These are phyloP conservation scores for Boloria euphrosyne DNA, from an alignment of 2,888 invertebrate species.

Conservation along the genomic window DNA sequence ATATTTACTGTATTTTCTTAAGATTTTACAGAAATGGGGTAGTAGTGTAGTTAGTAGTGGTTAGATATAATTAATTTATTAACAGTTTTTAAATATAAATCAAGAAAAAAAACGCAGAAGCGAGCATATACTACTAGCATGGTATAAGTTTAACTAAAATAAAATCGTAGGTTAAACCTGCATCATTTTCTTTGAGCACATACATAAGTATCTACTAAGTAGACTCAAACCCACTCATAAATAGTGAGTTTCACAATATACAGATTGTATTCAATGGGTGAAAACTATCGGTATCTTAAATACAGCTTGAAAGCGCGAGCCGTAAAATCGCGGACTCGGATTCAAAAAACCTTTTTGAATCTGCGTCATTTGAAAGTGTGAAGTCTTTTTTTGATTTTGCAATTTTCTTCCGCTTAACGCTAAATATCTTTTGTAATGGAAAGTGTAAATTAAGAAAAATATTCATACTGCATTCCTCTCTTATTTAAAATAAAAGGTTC, in stretches of 20 bases:
- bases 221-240: constrained; percentile 6
- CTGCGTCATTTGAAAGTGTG: constrained; percentile 3
- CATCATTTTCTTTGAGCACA: constrained; percentile 2
- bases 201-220: background rate
- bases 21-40: too few relatives aligned
- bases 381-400: constrained; percentile 13
- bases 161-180: background rate
- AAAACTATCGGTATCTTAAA: constrained; percentile 9
- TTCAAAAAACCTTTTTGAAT: constrained; percentile 18
- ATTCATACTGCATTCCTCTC: too few relatives aligned
- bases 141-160: too few relatives aligned
- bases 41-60: too few relatives aligned
- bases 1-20: too few relatives aligned
- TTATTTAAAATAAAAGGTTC: too few relatives aligned
- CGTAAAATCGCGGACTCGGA: too few relatives aligned
- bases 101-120: too few relatives aligned
- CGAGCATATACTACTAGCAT: too few relatives aligned
- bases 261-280: constrained; percentile 15
- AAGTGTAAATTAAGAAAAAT: too few relatives aligned
- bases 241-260: constrained; percentile 12
- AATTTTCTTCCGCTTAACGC: constrained; percentile 9
- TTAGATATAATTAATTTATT: too few relatives aligned
- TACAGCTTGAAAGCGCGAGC: constrained; percentile 9
- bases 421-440: constrained; percentile 13
- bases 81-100: too few relatives aligned